Percentiles rank a stretch among this genome's conserved stretches.
phyloP scores from a whole-genome alignment of 2,888 invertebrate species.

The Phania funesta region DNA sequence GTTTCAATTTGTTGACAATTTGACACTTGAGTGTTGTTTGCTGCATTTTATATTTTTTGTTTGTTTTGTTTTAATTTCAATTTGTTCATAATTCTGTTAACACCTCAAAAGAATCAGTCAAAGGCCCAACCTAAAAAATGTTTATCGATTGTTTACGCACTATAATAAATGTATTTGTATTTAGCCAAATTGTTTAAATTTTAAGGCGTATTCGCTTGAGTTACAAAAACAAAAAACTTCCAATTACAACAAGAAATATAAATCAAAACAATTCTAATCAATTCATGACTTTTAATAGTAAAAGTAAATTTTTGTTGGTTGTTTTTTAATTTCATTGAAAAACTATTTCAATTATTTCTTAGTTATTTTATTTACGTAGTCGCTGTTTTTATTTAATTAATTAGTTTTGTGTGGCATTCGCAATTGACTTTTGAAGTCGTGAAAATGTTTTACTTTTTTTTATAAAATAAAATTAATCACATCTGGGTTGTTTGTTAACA shows the following conservation, averaged over 20 bases:
- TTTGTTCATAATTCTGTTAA: conserved; percentile 57
- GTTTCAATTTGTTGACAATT: conserved; percentile 62
- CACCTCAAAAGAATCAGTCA: conserved; percentile 43
- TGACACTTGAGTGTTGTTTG: conserved; percentile 54
- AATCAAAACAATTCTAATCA: conserved; percentile 8
- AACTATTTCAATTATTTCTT: background rate
- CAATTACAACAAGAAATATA: background rate
- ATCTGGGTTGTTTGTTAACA: background rate
- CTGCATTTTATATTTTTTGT: background rate
- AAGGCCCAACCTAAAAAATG: conserved; percentile 55
- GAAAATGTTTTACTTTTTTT: background rate
- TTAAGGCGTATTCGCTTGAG: conserved; percentile 40
- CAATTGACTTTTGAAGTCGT: background rate
- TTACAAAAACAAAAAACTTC: background rate
- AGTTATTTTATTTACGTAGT: background rate
- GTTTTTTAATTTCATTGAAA: background rate
- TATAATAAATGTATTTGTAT: conserved; percentile 2
- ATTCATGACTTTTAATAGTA: conserved; percentile 48
- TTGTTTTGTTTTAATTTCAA: background rate
- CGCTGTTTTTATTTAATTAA: background rate
- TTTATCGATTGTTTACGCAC: conserved; percentile 53
- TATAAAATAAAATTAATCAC: conserved; percentile 30
- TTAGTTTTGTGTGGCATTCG: conserved; percentile 22
- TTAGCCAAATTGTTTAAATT: conserved; percentile 40
- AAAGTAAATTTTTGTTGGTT: conserved; percentile 27